Percentiles rank a stretch among this genome's conserved stretches.
Conservation (phyloP, 1,140 invertebrate genomes). For the Zeugodacus cucurbitae region DNA sequence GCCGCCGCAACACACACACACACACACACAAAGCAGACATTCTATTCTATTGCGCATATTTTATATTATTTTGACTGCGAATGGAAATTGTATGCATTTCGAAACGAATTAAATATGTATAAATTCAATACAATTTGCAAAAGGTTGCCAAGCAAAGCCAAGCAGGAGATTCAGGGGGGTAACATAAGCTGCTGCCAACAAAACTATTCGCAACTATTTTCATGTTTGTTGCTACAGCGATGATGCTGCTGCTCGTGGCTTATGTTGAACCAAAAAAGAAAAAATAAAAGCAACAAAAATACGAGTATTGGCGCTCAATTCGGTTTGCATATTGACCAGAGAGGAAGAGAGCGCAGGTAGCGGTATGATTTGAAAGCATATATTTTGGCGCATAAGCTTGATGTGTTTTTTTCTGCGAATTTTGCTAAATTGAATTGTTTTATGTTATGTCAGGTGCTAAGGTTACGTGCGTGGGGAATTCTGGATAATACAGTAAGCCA, state of each 20-base stretch:
- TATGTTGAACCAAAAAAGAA: background rate
- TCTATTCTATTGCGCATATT: background rate
- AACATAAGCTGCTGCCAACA: background rate
- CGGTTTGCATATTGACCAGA: background rate
- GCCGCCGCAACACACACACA: background rate
- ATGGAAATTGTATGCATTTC: slow-evolving; percentile 59
- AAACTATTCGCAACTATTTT: slow-evolving; percentile 8
- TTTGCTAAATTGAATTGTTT: background rate
- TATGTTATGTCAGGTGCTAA: background rate
- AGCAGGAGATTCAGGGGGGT: background rate
- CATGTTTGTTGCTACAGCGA: background rate
- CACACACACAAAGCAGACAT: background rate
- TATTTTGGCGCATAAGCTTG: background rate
- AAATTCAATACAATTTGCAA: slow-evolving; percentile 65
- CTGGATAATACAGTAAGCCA: background rate
- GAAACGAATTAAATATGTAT: slow-evolving; percentile 65
- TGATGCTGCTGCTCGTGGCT: background rate
- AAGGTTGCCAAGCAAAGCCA: slow-evolving; percentile 46
- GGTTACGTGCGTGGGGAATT: background rate
- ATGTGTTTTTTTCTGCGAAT: background rate
- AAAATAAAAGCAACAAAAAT: background rate
- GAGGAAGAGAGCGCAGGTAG: background rate
- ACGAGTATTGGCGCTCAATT: background rate
- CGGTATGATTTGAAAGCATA: background rate
- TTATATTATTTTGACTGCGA: background rate